phyloP scores from a whole-genome alignment of 2,888 invertebrate genomes.

The Cheilosia grossa region DNA sequence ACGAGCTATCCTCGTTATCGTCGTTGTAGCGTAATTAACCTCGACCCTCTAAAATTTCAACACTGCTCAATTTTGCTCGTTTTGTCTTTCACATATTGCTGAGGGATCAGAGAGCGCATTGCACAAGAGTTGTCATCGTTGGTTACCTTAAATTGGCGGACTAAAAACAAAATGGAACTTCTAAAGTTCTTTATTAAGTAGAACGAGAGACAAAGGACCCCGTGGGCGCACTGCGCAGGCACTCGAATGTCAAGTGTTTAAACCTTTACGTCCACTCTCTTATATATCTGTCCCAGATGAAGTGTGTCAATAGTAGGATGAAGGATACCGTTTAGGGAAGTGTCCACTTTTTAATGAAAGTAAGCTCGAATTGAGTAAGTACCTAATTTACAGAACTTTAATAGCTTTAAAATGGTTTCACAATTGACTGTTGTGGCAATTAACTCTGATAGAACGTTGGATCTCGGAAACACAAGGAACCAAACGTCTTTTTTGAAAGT shows the following conservation, averaged over 20 bases:
- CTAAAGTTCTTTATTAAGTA: conserved; percentile 18
- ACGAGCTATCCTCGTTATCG: conserved; percentile 11
- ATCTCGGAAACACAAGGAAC: too few species aligned
- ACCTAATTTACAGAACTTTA: neutral
- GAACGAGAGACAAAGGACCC: neutral
- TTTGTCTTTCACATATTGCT: conserved; percentile 1
- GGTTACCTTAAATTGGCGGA: neutral
- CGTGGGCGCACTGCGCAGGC: conserved; percentile 4
- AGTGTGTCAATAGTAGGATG: conserved; percentile 7
- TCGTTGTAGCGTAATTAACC: conserved; percentile 32
- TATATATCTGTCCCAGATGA: neutral
- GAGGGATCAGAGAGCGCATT: neutral
- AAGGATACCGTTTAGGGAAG: conserved; percentile 8
- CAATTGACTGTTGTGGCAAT: conserved; percentile 36
- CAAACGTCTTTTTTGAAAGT: too few species aligned
- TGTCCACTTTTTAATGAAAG: neutral
- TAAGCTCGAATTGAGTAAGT: conserved; percentile 10
- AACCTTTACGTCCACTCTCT: neutral
- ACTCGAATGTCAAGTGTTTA: conserved; percentile 26
- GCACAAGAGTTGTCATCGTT: conserved; percentile 17
- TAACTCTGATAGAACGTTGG: neutral
- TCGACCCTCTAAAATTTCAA: conserved; percentile 34
- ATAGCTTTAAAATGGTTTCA: conserved; percentile 5
- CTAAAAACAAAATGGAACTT: neutral
- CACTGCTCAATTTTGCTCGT: conserved; percentile 30